Base-by-base conservation (phyloP, 2,113 vertebrate genomes). In the Clarias batrachus region DNA sequence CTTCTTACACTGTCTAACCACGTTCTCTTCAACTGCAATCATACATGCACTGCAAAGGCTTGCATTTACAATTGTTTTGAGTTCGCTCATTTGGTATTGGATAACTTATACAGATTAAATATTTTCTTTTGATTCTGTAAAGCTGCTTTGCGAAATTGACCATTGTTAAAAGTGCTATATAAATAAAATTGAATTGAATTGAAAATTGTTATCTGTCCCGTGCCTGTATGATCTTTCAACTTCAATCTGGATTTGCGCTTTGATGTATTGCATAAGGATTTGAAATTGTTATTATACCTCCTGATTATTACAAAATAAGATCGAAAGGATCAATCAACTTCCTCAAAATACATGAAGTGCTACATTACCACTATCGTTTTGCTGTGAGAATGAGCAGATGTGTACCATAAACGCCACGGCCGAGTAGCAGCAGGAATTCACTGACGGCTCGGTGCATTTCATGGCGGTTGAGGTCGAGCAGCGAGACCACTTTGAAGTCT, bases 401-500 rank as follows among this genome's bases (percentile, higher is more conserved):
- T 90, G 0, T 88, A 97, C 96, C 96, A 0, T 97, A 97, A 41
- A 97, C 96, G 0, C 96, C 96, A 81, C 95, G 94, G 93, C 96
- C 95, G 0, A 97, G 95, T 87, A 97, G 94, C 81, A 96, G 83
- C 23, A 97, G 93, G 92, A 97, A 97, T 92, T 96, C 96, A 0
- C 93, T 91, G 0, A 97, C 96, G 0, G 96, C 96, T 59, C 95
- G 96, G 90, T 96, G 93, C 96, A 97, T 97, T 93, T 97, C 96
- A 0, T 95, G 95, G 81, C 93, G 94, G 95, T 95, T 13, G 78
- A 97, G 96, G 92, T 97, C 96, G 30, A 97, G 94, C 90, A 97
- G 93, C 0, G 96, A 96, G 60, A 97, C 96, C 89, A 97, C 96
- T 89, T 96, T 97, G 91, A 97, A 97, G 93, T 97, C 93, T 14